phyloP scores from a whole-genome alignment of 2,888 invertebrate genomes.

The Caenorhabditis panamensis region DNA sequence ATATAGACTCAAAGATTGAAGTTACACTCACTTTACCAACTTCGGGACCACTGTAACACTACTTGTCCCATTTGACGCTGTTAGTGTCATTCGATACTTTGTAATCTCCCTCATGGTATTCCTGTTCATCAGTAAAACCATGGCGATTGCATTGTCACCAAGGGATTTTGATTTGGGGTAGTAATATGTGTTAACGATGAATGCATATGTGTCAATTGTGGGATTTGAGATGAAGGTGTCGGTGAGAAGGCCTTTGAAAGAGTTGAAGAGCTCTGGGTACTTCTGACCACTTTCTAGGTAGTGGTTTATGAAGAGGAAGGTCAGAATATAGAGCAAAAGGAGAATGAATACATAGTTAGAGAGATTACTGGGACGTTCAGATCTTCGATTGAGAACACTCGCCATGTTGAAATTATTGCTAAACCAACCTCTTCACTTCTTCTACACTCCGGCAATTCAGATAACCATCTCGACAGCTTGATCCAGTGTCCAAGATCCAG shows the following conservation, averaged over 20 bases:
- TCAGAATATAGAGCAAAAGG: background rate
- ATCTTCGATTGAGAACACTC: no score
- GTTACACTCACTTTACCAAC: constrained; percentile 18
- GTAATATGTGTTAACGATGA: constrained; percentile 30
- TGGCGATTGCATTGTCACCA: constrained; percentile 32
- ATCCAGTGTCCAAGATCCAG: no score
- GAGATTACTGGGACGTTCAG: no score
- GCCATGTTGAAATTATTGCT: no score
- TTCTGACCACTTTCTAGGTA: constrained; percentile 15
- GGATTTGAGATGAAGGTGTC: constrained; percentile 9
- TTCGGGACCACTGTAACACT: constrained; percentile 9
- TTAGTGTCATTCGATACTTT: constrained; percentile 23
- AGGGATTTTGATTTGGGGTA: constrained; percentile 19
- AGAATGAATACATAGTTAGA: no score
- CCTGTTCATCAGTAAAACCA: constrained; percentile 33
- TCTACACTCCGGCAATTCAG: no score
- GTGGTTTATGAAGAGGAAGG: background rate
- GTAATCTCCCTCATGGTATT: constrained; percentile 37
- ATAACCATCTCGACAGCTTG: no score
- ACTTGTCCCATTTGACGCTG: constrained; percentile 10
- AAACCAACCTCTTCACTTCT: no score
- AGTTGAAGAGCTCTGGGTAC: background rate
- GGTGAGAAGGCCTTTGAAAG: background rate
- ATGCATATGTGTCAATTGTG: constrained; percentile 25
- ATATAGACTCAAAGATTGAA: background rate